Evolutionary conservation across 2,113 vertebrate genomes (phyloP), one percentile per base, ranked within the genome.

Genomic region (Chionomys nivalis): DNA sequence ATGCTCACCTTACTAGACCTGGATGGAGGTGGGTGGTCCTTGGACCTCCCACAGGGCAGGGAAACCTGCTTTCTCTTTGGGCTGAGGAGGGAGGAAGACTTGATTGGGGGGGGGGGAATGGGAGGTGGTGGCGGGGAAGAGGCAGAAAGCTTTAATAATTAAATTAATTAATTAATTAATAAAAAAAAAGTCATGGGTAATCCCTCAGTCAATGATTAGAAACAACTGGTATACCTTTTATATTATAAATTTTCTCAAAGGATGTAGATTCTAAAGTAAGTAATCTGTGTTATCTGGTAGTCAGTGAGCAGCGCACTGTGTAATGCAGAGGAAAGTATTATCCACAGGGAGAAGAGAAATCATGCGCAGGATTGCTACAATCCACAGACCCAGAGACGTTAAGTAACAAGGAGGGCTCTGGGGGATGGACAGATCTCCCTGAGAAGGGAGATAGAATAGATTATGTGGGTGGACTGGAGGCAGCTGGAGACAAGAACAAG

Each of bases 181-280:
- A n/a, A n/a, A n/a, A n/a, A n/a, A n/a, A n/a, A 49, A 72, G 7
- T 92, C 28, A 78, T 39, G 3, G 83, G n/a, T 13, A 58, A 24
- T 55, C 82, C 0, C 95, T 87, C 75, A 47, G 91, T 90, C 73
- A 97, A 79, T 89, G 39, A 83, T 70, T 4, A 93, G 44, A 82
- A 90, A 49, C 75, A 92, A 90, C 52, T 72, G 17, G 73, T 72
- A 87, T 33, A 10, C 7, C 52, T 87, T 90, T 24, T 85, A 55
- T 31, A 61, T 66, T 44, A 91, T 52, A 72, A 61, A 79, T 81
- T 91, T 83, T 13, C 19, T 68, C 70, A 93, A 17, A 1, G 93
- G 36, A 39, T 47, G 10, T n/a, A n/a, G n/a, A n/a, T 52, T n/a
- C 4, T 79, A 68, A 81, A 13, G 52, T 55, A 44, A n/a, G 72